These are phyloP conservation scores for Mesocentrotus franciscanus DNA, from an alignment of 53 echinoderm and acorn worm genomes.

Conservation along the genomic window DNA sequence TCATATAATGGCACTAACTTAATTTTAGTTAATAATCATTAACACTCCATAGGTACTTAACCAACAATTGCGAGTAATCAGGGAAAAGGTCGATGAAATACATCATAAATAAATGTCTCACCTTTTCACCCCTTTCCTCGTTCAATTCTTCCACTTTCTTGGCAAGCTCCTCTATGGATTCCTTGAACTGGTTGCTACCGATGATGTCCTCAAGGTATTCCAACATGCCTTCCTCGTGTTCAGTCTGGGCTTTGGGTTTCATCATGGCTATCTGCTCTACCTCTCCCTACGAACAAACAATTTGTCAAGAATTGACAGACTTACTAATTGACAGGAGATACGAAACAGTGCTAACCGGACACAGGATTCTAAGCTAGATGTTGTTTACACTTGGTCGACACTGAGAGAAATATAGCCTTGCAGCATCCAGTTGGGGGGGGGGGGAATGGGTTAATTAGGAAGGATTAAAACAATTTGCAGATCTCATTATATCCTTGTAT, in stretches of 20 bases:
- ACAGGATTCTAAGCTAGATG: too few relatives aligned
- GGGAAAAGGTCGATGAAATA: too few relatives aligned
- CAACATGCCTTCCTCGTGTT: constrained; percentile 97
- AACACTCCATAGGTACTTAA: too few relatives aligned
- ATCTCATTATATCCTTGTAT: too few relatives aligned
- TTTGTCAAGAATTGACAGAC: background rate
- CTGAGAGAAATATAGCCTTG: too few relatives aligned
- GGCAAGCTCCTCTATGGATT: constrained; percentile 91
- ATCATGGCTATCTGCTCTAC: constrained; percentile 99
- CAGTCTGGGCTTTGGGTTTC: constrained; percentile 93
- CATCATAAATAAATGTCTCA: constrained; percentile 8
- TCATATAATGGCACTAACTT: too few relatives aligned
- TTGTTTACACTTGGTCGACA: too few relatives aligned
- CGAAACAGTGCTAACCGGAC: background rate
- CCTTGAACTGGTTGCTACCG: constrained; percentile 91
- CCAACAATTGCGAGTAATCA: too few relatives aligned
- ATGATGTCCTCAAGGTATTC: constrained; percentile 99
- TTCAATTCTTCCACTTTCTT: constrained; percentile 94
- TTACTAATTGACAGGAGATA: background rate
- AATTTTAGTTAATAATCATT: too few relatives aligned
- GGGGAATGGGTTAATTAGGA: too few relatives aligned
- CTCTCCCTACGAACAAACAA: constrained; percentile 78
- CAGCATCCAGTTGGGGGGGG: too few relatives aligned
- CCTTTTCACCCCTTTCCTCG: constrained; percentile 97
- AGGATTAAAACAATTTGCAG: too few relatives aligned